A percentile compares a stretch with the other conserved stretches of the same genome.
Evolutionary conservation across 2,113 vertebrate genomes (phyloP).

Genomic region (Hipposideros armiger): DNA sequence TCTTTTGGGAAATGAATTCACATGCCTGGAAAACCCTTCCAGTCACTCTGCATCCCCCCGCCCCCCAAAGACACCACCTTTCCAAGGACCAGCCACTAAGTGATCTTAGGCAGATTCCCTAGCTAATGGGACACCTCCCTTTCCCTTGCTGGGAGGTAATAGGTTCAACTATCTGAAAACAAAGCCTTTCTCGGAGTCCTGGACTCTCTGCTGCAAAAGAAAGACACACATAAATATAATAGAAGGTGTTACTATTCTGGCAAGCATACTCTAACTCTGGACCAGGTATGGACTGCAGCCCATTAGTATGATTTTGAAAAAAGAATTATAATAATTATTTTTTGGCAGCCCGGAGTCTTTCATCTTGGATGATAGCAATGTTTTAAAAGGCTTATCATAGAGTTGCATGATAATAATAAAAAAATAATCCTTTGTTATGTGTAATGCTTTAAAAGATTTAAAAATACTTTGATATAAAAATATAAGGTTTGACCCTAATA

Average conservation of each 20-base stretch:
- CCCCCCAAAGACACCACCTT: not conserved
- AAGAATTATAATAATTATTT: slow-evolving; percentile 62
- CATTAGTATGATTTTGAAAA: slow-evolving; percentile 28
- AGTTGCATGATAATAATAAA: not conserved
- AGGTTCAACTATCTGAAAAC: not conserved
- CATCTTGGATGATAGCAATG: slow-evolving; percentile 60
- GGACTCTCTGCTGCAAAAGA: not conserved
- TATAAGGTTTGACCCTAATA: slow-evolving; percentile 1
- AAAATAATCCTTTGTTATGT: slow-evolving; percentile 54
- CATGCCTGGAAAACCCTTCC: not conserved
- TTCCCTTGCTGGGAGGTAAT: not conserved
- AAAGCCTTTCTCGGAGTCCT: not conserved
- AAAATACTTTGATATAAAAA: slow-evolving; percentile 46
- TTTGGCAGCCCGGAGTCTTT: slow-evolving; percentile 66
- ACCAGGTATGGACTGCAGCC: not conserved
- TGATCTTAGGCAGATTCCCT: not conserved
- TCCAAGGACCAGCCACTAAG: not conserved
- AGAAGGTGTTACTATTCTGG: slow-evolving; percentile 24
- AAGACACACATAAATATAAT: not conserved
- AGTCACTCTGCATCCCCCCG: not conserved
- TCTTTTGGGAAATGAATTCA: not conserved
- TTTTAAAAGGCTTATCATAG: slow-evolving; percentile 54
- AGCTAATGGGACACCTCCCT: not conserved
- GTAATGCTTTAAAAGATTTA: slow-evolving; percentile 14
- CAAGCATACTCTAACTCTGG: slow-evolving; percentile 8